These are phyloP conservation scores for Macrosteles quadrilineatus DNA, from an alignment of 1,140 invertebrate genomes.

Conservation along the genomic window DNA sequence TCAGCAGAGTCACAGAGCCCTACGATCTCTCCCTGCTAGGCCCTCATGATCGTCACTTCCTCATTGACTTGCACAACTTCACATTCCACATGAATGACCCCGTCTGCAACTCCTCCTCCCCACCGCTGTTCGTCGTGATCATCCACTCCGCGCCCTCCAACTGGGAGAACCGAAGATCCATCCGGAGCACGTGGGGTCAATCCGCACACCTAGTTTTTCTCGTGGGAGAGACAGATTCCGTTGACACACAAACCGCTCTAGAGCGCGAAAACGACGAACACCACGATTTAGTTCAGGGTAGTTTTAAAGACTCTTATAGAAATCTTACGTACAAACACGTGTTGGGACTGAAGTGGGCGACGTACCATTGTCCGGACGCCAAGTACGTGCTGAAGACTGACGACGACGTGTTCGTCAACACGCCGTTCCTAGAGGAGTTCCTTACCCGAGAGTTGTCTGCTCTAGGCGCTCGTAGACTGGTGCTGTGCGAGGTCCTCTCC, in stretches of 20 bases:
- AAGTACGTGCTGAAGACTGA: conserved; percentile 77
- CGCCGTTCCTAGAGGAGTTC: conserved; percentile 63
- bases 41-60: conserved; percentile 16
- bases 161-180: not conserved
- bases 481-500: conserved; percentile 59
- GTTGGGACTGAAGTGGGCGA: conserved; percentile 80
- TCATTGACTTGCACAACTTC: conserved; percentile 37
- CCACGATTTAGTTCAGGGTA: conserved; percentile 76
- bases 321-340: conserved; percentile 89
- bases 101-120: conserved; percentile 25
- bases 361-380: conserved; percentile 63
- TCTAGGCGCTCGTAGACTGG: conserved; percentile 58
- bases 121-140: conserved; percentile 61
- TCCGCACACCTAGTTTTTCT: conserved; percentile 65
- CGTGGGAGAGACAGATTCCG: conserved; percentile 59
- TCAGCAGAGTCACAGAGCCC: not conserved
- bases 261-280: conserved; percentile 60
- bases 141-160: conserved; percentile 65
- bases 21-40: not conserved
- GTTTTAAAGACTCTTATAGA: conserved; percentile 75
- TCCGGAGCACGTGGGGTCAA: conserved; percentile 65
- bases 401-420: conserved; percentile 79
- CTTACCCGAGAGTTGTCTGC: conserved; percentile 58
- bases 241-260: conserved; percentile 50
- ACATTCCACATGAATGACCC: conserved; percentile 38